phyloP scores from a whole-genome alignment of 1,140 invertebrate species.

The Bradynema listronoti region DNA sequence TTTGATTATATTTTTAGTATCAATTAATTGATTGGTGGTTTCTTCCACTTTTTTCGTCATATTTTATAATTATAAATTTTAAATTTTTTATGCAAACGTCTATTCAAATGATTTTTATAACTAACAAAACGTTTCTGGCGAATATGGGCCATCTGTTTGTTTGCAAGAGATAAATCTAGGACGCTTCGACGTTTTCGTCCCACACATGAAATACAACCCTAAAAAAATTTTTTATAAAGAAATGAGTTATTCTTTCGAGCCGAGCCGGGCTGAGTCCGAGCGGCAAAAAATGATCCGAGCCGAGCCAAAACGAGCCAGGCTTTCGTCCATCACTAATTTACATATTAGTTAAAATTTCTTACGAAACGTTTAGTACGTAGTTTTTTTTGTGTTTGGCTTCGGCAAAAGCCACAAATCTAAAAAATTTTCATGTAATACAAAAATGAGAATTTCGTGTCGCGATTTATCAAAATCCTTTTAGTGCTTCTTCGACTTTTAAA shows the following conservation, averaged over 20 bases:
- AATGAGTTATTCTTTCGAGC: slow-evolving; percentile 10
- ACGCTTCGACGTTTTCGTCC: slow-evolving; percentile 20
- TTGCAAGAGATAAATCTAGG: no score
- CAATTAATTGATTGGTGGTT: not conserved
- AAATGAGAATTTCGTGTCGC: no score
- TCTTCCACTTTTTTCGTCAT: no score
- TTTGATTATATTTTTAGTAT: not conserved
- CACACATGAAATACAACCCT: slow-evolving; percentile 25
- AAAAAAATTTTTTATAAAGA: slow-evolving; percentile 1
- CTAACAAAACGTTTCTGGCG: slow-evolving; percentile 19
- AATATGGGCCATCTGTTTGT: slow-evolving; percentile 16
- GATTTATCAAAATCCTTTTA: no score
- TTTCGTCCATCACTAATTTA: not conserved
- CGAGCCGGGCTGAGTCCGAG: not conserved
- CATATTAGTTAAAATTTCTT: slow-evolving; percentile 11
- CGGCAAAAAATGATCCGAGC: not conserved
- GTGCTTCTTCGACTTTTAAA: no score
- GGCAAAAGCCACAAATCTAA: slow-evolving; percentile 17
- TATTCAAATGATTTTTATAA: not conserved
- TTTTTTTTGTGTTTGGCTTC: slow-evolving; percentile 15
- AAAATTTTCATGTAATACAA: not conserved
- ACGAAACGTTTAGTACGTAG: slow-evolving; percentile 18
- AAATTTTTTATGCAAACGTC: no score
- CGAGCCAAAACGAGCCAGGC: not conserved
- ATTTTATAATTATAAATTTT: no score